phyloP scores from a whole-genome alignment of 2,888 invertebrate species.

The Drosophila barbarae region DNA sequence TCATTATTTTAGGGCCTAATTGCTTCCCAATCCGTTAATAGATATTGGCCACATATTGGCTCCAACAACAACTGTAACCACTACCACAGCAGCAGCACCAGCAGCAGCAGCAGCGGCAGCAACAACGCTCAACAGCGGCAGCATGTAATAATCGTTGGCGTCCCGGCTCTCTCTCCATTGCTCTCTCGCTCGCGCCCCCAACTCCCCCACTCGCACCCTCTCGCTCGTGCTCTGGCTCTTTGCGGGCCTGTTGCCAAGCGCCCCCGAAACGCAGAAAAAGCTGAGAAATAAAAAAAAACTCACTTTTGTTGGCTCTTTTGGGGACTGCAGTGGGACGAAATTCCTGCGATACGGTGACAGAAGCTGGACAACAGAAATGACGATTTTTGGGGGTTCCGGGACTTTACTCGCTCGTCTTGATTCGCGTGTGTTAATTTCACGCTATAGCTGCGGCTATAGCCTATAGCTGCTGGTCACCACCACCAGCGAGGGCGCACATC shows the following conservation, averaged over 20 bases:
- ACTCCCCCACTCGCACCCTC: constrained; percentile 8
- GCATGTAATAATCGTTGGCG: constrained; percentile 38
- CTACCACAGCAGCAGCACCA: background rate
- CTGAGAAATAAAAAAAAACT: constrained; percentile 48
- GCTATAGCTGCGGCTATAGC: constrained; percentile 31
- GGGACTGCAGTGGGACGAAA: constrained; percentile 18
- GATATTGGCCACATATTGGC: constrained; percentile 29
- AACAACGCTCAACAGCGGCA: constrained; percentile 5
- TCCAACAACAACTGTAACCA: constrained; percentile 14
- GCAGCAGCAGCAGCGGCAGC: background rate
- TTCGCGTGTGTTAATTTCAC: constrained; percentile 52
- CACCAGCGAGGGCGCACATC: constrained; percentile 57
- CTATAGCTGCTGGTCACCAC: constrained; percentile 48
- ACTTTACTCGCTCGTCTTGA: constrained; percentile 23
- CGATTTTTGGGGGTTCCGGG: constrained; percentile 25
- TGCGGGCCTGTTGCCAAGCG: constrained; percentile 70
- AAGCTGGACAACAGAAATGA: constrained; percentile 9
- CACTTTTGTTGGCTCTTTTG: constrained; percentile 54
- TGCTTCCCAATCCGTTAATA: constrained; percentile 24
- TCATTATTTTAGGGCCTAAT: constrained; percentile 7
- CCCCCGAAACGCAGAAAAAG: constrained; percentile 39
- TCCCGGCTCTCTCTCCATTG: constrained; percentile 28
- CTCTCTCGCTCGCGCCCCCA: constrained; percentile 8
- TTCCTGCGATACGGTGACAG: constrained; percentile 7
- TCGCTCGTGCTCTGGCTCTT: constrained; percentile 39